Base-by-base conservation (phyloP, 2,797 vertebrate genomes). In the Urophycis tenuis region DNA sequence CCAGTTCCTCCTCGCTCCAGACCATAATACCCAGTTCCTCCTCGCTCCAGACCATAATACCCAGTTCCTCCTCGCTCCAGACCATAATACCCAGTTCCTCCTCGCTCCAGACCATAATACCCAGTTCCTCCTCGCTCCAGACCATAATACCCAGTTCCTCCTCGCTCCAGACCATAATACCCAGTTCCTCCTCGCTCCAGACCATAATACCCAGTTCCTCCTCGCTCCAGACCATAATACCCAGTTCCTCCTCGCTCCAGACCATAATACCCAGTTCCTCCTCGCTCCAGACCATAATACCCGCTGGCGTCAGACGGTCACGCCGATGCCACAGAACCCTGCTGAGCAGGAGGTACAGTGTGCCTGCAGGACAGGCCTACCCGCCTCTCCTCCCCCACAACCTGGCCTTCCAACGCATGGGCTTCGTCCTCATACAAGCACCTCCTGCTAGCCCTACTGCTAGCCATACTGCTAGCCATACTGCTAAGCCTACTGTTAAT, bases 341-440 rank as follows among this genome's bases (percentile, higher is more conserved):
- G 2, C 76, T 80, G 15, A 41, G 77, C 5, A 3, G 35, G n/a
- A 41, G 75, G 33, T 89, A 75, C 79, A 85, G 80, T 75, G 88
- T 91, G 31, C 82, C 90, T 6, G 74, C 87, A 0, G 89, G 90
- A 12, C 89, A 84, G 0, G 76, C n/a, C 22, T 93, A 93, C 74
- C 91, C 91, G 1, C 80, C 83, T n/a, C 80, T 64, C 49, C 90
- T 93, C 49, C 92, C 92, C 6, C 32, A 78, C 11, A 49, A 84
- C 60, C 83, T 93, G 0, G 84, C 85, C 67, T 85, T 92, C 69
- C 85, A 74, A 32, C 87, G 87, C 9, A 81, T 88, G 0, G 89
- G 90, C 8, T 90, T 88, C 1, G 76, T 88, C 7, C 39, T 82
- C 75, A 74, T 80, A 3, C 80, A 78, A 73, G 69, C 79, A 35